A percentile compares a stretch with the other conserved stretches of the same genome.
Conservation (phyloP, 2,113 vertebrate species). For the Dipodomys ordii region DNA sequence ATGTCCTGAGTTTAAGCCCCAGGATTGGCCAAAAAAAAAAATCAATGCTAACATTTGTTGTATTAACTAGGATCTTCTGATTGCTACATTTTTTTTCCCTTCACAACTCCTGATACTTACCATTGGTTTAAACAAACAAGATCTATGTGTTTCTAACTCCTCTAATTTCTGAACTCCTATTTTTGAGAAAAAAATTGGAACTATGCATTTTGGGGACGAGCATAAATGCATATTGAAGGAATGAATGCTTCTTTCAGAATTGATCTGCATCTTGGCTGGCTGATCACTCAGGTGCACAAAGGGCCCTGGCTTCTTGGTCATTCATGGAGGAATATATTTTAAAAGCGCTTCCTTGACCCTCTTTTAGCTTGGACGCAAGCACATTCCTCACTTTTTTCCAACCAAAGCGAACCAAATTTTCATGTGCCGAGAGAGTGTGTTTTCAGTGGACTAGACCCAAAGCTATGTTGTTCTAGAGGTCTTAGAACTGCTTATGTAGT, state of each 20-base stretch:
- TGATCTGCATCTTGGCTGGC: slow-evolving; percentile 54
- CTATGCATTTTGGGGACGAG: slow-evolving; percentile 11
- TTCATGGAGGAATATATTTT: slow-evolving; percentile 82
- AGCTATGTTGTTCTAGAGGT: slow-evolving; percentile 81
- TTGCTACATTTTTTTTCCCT: slow-evolving; percentile 43
- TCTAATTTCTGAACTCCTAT: slow-evolving; percentile 53
- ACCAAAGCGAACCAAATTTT: slow-evolving; percentile 81
- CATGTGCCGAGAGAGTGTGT: slow-evolving; percentile 67
- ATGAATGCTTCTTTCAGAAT: slow-evolving; percentile 80
- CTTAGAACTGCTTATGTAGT: slow-evolving; percentile 69
- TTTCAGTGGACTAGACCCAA: slow-evolving; percentile 80
- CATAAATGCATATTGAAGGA: slow-evolving; percentile 73
- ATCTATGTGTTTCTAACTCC: slow-evolving; percentile 52
- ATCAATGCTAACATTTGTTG: background rate
- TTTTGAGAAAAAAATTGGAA: slow-evolving; percentile 55
- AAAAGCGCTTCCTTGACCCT: slow-evolving; percentile 83
- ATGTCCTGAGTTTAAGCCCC: no score
- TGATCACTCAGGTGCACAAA: slow-evolving; percentile 73
- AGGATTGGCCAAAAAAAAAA: no score
- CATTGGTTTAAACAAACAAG: slow-evolving; percentile 59
- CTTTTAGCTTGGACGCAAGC: slow-evolving; percentile 80
- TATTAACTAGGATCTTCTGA: background rate
- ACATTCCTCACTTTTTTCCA: slow-evolving; percentile 80
- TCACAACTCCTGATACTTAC: slow-evolving; percentile 3
- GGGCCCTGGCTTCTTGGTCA: slow-evolving; percentile 80